A percentile compares a stretch with the other conserved stretches of the same genome.
Conservation (phyloP, 2,797 vertebrate species). For the Catamblyrhynchus diadema region DNA sequence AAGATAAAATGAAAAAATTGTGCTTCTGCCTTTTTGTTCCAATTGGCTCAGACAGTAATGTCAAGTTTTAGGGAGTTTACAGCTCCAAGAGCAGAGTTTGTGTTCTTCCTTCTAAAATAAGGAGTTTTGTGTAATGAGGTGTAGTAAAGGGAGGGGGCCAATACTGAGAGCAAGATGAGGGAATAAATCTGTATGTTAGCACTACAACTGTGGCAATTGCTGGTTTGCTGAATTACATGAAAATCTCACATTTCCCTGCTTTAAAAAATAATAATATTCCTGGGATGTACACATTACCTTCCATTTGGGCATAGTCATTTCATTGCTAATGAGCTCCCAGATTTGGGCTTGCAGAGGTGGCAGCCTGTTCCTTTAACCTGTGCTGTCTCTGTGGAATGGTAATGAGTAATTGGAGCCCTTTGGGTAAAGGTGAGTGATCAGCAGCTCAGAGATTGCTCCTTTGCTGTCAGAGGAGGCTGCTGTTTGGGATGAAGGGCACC, state of each 20-base stretch:
- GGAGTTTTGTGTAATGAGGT: background rate
- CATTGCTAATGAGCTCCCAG: background rate
- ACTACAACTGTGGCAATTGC: background rate
- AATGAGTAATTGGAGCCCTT: conserved; percentile 23
- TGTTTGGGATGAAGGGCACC: background rate
- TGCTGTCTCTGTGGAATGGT: background rate
- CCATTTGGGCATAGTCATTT: rapidly evolving
- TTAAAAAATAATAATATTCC: background rate
- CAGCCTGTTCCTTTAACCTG: background rate
- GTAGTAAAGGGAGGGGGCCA: background rate
- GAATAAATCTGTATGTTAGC: background rate
- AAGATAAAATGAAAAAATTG: background rate
- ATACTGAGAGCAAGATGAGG: background rate
- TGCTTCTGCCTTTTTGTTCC: background rate
- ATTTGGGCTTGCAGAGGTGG: background rate
- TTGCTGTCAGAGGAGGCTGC: background rate
- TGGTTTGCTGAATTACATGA: background rate
- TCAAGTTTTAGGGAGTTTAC: background rate
- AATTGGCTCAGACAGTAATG: rapidly evolving
- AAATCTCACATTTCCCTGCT: rapidly evolving
- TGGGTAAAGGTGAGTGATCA: background rate
- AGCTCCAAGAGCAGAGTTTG: background rate
- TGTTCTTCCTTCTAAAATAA: background rate
- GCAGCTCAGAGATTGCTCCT: background rate
- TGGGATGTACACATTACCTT: background rate